These are phyloP conservation scores for Protophormia terraenovae DNA, from an alignment of 2,888 invertebrate species.

Conservation along the genomic window DNA sequence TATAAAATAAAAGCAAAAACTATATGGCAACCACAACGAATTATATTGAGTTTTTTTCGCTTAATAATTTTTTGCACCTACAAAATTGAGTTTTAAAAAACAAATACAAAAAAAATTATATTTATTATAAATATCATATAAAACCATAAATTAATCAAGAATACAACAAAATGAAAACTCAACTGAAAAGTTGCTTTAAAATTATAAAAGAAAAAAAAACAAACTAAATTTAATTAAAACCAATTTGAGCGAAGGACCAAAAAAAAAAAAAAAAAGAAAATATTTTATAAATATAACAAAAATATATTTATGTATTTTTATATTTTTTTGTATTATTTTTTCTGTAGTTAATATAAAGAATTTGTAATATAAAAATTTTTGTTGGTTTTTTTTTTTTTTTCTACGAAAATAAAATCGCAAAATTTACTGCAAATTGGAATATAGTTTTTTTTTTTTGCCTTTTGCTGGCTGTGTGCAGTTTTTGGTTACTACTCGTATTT, in stretches of 20 bases:
- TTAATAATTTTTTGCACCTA: constrained; percentile 51
- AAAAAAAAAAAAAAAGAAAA: neutral
- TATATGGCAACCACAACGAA: constrained; percentile 55
- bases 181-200: constrained; percentile 39
- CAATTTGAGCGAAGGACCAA: neutral
- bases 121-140: constrained; percentile 53
- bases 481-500: neutral
- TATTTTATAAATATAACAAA: constrained; percentile 17
- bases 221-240: constrained; percentile 38
- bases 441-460: constrained; percentile 71
- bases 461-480: constrained; percentile 42
- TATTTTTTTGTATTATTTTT: constrained; percentile 14
- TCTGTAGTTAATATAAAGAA: constrained; percentile 21
- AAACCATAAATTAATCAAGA: constrained; percentile 60
- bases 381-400: neutral
- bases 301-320: constrained; percentile 20
- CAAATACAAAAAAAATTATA: constrained; percentile 6
- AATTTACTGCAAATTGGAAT: constrained; percentile 81
- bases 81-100: constrained; percentile 14
- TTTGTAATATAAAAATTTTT: constrained; percentile 13
- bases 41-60: constrained; percentile 56
- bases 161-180: constrained; percentile 17
- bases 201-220: neutral
- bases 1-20: constrained; percentile 13
- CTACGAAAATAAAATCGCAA: constrained; percentile 77